A percentile compares a stretch with the other conserved stretches of the same genome.
phyloP scores from a whole-genome alignment of 2,888 invertebrate species.

The Aphodius granarius region DNA sequence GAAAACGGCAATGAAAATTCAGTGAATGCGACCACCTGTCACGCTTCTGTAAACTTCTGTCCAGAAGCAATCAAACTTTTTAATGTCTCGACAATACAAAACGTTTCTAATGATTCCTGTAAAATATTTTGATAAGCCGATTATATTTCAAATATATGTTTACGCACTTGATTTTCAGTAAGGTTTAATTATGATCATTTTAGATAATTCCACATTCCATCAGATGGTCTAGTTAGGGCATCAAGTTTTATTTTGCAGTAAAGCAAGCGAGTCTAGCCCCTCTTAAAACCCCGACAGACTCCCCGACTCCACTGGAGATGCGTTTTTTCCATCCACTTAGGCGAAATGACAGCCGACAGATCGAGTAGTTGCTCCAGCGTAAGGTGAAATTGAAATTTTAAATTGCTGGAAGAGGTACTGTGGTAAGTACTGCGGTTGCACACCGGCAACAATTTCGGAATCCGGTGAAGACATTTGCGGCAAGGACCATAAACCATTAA shows the following conservation, averaged over 20 bases:
- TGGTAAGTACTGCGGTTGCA: constrained; percentile 14
- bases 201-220: no score
- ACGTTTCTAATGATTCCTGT: neutral
- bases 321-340: neutral
- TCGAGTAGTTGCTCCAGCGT: neutral
- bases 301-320: neutral
- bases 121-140: no score
- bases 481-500: constrained; percentile 22
- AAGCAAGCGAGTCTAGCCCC: neutral
- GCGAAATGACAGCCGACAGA: neutral
- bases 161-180: no score
- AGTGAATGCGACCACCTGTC: neutral
- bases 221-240: no score
- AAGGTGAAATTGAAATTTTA: constrained; percentile 9
- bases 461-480: constrained; percentile 24
- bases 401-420: constrained; percentile 13
- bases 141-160: no score
- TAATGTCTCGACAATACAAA: neutral
- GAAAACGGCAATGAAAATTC: neutral
- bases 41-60: neutral
- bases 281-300: neutral
- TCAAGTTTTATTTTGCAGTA: neutral
- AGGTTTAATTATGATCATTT: no score
- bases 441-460: constrained; percentile 18
- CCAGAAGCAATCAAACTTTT: neutral